Conservation (phyloP, 2,113 vertebrate species). For the Dicerorhinus sumatrensis region DNA sequence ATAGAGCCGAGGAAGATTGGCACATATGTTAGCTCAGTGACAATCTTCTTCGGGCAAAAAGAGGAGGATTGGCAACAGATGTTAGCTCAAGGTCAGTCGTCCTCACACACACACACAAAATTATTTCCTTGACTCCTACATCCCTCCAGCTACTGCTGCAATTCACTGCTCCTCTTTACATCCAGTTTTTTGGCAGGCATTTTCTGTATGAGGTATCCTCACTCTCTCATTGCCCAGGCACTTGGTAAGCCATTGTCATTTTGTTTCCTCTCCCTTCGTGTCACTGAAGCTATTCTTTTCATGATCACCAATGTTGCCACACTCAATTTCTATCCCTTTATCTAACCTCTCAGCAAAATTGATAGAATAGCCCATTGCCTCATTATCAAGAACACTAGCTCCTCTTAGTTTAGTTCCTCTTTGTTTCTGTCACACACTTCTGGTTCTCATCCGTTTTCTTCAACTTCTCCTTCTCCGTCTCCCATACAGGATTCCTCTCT, state of each 20-base stretch:
- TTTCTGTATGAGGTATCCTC: not conserved
- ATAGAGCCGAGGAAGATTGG: no score
- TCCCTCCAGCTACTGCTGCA: not conserved
- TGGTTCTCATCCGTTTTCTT: not conserved
- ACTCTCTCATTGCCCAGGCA: not conserved
- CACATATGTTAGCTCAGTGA: no score
- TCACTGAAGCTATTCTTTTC: not conserved
- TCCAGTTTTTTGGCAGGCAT: not conserved
- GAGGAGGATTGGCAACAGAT: no score
- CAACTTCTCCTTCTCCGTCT: not conserved
- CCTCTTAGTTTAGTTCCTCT: not conserved
- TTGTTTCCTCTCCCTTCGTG: rapidly evolving
- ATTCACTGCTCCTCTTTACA: not conserved
- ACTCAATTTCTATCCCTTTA: not conserved
- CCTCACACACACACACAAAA: not conserved
- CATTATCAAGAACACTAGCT: not conserved
- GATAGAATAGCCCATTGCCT: not conserved
- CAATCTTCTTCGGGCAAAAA: no score
- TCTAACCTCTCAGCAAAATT: not conserved
- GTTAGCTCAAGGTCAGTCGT: no score
- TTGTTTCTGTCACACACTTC: not conserved
- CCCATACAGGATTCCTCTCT: not conserved
- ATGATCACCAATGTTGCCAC: not conserved
- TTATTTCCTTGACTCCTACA: not conserved
- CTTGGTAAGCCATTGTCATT: not conserved